Conservation (phyloP, 2,888 invertebrate genomes). For the Luperina testacea region DNA sequence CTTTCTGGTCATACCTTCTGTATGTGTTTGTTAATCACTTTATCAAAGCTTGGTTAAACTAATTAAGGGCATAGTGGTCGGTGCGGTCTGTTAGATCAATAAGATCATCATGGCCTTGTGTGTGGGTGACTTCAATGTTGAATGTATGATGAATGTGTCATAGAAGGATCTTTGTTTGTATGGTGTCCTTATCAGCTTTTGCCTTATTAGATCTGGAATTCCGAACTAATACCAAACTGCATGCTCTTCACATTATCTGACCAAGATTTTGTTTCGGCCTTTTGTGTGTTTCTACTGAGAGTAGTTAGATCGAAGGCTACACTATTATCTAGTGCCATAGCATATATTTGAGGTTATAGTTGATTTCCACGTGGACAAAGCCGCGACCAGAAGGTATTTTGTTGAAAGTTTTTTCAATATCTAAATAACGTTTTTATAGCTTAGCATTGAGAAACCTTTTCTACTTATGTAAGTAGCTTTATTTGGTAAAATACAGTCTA, state of each 20-base stretch:
- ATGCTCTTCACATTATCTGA: no score
- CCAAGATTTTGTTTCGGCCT: no score
- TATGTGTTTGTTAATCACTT: slow-evolving; percentile 34
- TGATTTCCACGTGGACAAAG: neutral
- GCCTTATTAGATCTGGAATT: neutral
- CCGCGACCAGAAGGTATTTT: neutral
- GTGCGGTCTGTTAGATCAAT: slow-evolving; percentile 40
- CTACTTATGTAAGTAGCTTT: neutral
- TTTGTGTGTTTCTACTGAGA: no score
- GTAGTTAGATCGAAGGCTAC: neutral
- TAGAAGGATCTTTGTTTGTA: slow-evolving; percentile 19
- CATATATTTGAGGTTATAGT: neutral
- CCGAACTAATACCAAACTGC: neutral
- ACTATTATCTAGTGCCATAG: neutral
- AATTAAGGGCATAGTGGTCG: slow-evolving; percentile 42
- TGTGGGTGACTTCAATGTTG: slow-evolving; percentile 38
- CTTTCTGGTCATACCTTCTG: neutral
- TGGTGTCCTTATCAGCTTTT: neutral
- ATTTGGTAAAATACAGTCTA: neutral
- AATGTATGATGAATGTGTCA: slow-evolving; percentile 28
- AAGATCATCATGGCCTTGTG: slow-evolving; percentile 43
- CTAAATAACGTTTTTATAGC: neutral
- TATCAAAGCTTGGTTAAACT: slow-evolving; percentile 35
- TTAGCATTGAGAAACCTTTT: neutral
- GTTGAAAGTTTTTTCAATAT: neutral